Evolutionary conservation across 2,888 invertebrate genomes (phyloP), one percentile per base, ranked within the genome.

Genomic region (Caenorhabditis sp.): DNA sequence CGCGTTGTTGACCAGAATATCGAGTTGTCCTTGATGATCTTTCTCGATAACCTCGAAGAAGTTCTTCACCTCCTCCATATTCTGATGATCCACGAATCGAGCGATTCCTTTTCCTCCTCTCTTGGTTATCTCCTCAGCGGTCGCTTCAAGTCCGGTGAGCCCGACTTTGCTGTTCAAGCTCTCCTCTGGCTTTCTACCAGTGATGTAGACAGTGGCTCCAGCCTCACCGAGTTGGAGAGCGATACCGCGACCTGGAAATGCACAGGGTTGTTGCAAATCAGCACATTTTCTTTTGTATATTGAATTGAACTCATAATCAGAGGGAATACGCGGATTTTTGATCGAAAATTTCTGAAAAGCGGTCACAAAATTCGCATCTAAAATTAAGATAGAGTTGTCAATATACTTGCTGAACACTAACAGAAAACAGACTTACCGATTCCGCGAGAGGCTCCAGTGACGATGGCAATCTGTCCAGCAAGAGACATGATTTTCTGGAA

Each of bases 371-470:
- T n/a, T n/a, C n/a, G n/a, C n/a, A n/a, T n/a, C n/a, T n/a, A n/a
- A n/a, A n/a, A n/a, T n/a, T n/a, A n/a, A n/a, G n/a, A n/a, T n/a
- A n/a, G n/a, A n/a, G n/a, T n/a, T n/a, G n/a, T n/a, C n/a, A n/a
- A n/a, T n/a, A n/a, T n/a, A n/a, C n/a, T n/a, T n/a, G n/a, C n/a
- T n/a, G n/a, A n/a, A n/a, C n/a, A n/a, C n/a, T n/a, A n/a, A n/a
- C n/a, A 38, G 38, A 38, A 38, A 38, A 38, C 38, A 38, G 6
- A 10, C 6, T 10, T 16, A 84, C 89, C 89, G 38, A 89, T 89
- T 49, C 89, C 89, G 58, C 90, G 83, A 44, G 87, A 87, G 6
- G 89, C 87, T 47, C 90, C 90, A 41, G 90, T 90, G 35, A 90
- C 89, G 56, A 90, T 74, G 2, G 88, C 89, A 35, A 89, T 82